Evolutionary conservation across 2,888 invertebrate genomes (phyloP).

Genomic region (Pyrrhosoma nymphula): DNA sequence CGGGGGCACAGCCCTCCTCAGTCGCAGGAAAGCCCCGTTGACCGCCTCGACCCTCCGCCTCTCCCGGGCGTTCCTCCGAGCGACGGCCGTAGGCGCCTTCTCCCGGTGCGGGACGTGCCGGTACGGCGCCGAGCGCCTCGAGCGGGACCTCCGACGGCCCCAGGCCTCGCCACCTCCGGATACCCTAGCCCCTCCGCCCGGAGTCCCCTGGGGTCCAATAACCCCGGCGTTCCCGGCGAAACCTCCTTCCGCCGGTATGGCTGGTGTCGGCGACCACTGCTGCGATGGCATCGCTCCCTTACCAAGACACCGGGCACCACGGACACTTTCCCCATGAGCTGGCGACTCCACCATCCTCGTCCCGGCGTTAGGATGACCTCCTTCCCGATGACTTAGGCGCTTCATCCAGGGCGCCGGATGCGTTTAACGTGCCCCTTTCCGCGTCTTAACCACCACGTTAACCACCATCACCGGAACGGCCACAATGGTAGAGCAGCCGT

Average conservation of each 20-base stretch:
- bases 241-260: not conserved
- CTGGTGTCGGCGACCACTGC: not conserved
- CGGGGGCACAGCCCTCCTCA: slow-evolving; percentile 81
- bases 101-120: slow-evolving; percentile 78
- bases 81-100: slow-evolving; percentile 82
- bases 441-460: not conserved
- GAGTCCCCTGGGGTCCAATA: not conserved
- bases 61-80: slow-evolving; percentile 82
- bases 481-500: not conserved
- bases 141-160: not conserved
- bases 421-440: not conserved
- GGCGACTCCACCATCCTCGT: slow-evolving; percentile 17
- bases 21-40: slow-evolving; percentile 82
- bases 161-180: not conserved
- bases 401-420: not conserved
- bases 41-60: slow-evolving; percentile 83
- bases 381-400: not conserved
- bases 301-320: not conserved
- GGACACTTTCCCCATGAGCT: not conserved
- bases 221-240: not conserved
- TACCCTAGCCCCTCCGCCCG: not conserved
- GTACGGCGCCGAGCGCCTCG: slow-evolving; percentile 69
- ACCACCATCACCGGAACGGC: not conserved
- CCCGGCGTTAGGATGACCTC: not conserved
- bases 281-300: not conserved